Evolutionary conservation across 2,797 vertebrate genomes (phyloP).

Genomic region (Melanotaenia boesemani): DNA sequence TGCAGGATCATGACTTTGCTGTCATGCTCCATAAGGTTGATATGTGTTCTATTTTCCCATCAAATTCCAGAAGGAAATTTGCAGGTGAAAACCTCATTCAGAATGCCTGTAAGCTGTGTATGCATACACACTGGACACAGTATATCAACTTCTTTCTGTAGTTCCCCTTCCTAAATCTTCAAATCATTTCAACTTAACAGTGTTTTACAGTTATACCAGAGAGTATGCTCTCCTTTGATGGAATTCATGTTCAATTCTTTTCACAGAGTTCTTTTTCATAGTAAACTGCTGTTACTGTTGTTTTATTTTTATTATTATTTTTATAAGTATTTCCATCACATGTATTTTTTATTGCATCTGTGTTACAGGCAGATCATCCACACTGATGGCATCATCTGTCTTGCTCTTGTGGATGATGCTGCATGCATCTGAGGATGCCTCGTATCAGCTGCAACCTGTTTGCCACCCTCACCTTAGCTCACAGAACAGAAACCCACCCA

Average conservation of each 20-base stretch:
- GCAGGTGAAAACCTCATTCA: conserved; percentile 60
- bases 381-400: background rate
- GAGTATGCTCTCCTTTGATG: background rate
- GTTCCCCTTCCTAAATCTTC: background rate
- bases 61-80: conserved; percentile 44
- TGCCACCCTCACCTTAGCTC: background rate
- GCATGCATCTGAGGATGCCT: background rate
- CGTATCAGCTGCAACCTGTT: background rate
- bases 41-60: conserved; percentile 51
- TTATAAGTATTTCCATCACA: background rate
- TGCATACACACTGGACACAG: conserved; percentile 12
- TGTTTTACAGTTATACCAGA: conserved; percentile 12
- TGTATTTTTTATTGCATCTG: background rate
- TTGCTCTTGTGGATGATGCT: background rate
- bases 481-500: background rate
- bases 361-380: background rate
- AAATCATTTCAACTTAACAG: conserved; percentile 2
- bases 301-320: background rate
- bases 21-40: conserved; percentile 56
- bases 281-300: background rate
- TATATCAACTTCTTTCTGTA: conserved; percentile 31
- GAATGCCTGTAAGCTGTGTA: conserved; percentile 51
- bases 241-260: background rate
- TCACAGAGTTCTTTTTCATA: background rate
- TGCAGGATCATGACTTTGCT: conserved; percentile 37